A percentile compares a stretch with the other conserved stretches of the same genome.
phyloP scores from a whole-genome alignment of 1,140 invertebrate genomes.

The Sycobia sp. region DNA sequence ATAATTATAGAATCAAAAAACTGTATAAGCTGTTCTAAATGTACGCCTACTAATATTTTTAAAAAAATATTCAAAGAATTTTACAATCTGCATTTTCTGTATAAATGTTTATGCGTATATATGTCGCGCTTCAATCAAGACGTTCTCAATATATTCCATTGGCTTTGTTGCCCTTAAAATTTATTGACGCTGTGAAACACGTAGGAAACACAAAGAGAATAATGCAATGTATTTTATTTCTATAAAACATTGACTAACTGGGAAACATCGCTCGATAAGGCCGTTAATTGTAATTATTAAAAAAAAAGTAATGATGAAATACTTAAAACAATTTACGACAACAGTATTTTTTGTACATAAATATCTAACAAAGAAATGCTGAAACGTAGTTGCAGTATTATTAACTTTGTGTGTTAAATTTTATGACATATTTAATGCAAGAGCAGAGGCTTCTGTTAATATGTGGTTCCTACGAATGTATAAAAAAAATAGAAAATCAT shows the following conservation, averaged over 20 bases:
- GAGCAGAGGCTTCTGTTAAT: constrained; percentile 27
- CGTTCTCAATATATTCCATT: neutral
- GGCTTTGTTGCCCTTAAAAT: constrained; percentile 2
- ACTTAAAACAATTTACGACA: constrained; percentile 20
- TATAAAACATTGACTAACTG: constrained; percentile 23
- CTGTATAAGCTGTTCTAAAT: no score
- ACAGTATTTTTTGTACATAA: constrained; percentile 33
- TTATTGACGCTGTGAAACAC: neutral
- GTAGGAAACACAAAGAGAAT: constrained; percentile 13
- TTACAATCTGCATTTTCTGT: constrained; percentile 2
- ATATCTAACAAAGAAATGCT: constrained; percentile 14
- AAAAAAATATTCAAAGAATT: neutral
- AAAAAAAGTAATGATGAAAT: constrained; percentile 16
- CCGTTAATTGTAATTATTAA: constrained; percentile 20
- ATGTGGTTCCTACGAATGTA: constrained; percentile 29
- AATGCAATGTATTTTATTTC: constrained; percentile 22
- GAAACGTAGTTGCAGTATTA: constrained; percentile 12
- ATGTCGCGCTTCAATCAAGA: constrained; percentile 29
- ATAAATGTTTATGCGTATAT: constrained; percentile 3
- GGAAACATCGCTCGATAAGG: constrained; percentile 8
- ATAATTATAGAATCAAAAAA: constrained; percentile 2
- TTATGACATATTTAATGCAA: neutral
- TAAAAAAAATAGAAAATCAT: constrained; percentile 28
- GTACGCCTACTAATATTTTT: constrained; percentile 2
- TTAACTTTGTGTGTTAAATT: constrained; percentile 25